Evolutionary conservation across 92 coral and sea anemone species (phyloP).

Genomic region (Phenganax stokvisi): DNA sequence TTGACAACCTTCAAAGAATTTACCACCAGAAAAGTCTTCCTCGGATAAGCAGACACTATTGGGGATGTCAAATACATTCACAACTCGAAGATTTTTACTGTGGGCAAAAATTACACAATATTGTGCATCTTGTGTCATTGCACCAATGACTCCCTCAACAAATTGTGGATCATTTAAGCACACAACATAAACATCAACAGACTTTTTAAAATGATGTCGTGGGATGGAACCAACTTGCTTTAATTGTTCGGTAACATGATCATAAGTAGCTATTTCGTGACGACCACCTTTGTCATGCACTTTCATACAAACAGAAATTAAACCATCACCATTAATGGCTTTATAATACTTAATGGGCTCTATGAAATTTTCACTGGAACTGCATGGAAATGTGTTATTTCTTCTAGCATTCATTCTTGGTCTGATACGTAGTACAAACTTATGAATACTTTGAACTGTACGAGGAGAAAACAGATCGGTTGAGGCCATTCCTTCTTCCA

Average conservation of each 20-base stretch:
- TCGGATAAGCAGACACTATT: constrained; percentile 18
- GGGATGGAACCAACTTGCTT: constrained; percentile 22
- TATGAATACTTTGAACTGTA: neutral
- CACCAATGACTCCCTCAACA: constrained; percentile 30
- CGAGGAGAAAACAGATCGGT: constrained; percentile 7
- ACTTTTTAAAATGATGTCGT: constrained; percentile 22
- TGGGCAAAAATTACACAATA: constrained; percentile 27
- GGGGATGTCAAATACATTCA: constrained; percentile 21
- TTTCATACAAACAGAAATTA: constrained; percentile 30
- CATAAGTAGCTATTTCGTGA: constrained; percentile 25
- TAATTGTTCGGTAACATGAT: constrained; percentile 22
- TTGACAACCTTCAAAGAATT: neutral
- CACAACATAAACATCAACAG: constrained; percentile 3
- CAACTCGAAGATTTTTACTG: constrained; percentile 19
- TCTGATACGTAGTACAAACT: neutral
- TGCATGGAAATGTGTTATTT: neutral
- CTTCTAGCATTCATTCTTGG: constrained; percentile 4
- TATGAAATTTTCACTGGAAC: neutral
- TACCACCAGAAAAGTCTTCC: constrained; percentile 1
- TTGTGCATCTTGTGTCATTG: constrained; percentile 21
- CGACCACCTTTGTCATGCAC: constrained; percentile 11
- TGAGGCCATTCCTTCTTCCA: constrained; percentile 13
- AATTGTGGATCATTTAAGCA: constrained; percentile 19
- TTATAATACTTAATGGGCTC: constrained; percentile 7
- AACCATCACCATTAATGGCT: constrained; percentile 31